Evolutionary conservation across 2,797 vertebrate genomes (phyloP), one percentile per base, ranked within the genome.

Genomic region (Pelodytes ibericus): DNA sequence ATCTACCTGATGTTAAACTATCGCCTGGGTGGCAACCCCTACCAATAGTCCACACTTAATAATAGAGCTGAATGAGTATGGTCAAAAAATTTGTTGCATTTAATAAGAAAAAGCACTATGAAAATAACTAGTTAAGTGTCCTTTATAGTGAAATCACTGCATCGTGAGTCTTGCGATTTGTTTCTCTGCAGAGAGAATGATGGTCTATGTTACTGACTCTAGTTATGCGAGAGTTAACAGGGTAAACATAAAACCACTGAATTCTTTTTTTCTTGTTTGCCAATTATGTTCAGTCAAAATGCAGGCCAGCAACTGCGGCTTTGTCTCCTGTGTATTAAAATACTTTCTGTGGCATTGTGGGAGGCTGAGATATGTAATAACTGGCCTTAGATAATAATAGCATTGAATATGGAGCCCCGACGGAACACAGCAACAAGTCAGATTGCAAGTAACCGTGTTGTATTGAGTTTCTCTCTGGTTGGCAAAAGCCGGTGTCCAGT

Each of bases 271-370:
- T 36, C 31, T 44, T 44, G 41, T 44, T 44, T 9, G 41, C 41
- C 13, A 44, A 10, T 44, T 44, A 44, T 44, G 13, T 44, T 44
- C 41, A 44, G 18, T 44, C 29, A 2, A 5, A 80, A 25, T 4
- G 30, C 25, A 79, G 80, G 27, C 56, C 10, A 25, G 84, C 84
- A 44, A 15, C 41, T 15, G 41, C 7, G 10, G 1, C 41, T 81
- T 83, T 84, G 73, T 66, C 22, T n/a, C 27, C 61, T 0, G 0
- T 2, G 31, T 72, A 31, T 79, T 87, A 82, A 82, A 85, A 78
- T 80, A 72, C 57, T 80, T 84, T 75, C 71, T 56, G 30, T 31
- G 27, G 31, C 80, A 53, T 44, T 51, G 20, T 58, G 56, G 44
- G 66, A 74, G 80, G 47, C 4, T 11, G 60, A 10, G 65, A 80